phyloP scores from a whole-genome alignment of 2,888 invertebrate genomes.

The Drosophila hamatofila region DNA sequence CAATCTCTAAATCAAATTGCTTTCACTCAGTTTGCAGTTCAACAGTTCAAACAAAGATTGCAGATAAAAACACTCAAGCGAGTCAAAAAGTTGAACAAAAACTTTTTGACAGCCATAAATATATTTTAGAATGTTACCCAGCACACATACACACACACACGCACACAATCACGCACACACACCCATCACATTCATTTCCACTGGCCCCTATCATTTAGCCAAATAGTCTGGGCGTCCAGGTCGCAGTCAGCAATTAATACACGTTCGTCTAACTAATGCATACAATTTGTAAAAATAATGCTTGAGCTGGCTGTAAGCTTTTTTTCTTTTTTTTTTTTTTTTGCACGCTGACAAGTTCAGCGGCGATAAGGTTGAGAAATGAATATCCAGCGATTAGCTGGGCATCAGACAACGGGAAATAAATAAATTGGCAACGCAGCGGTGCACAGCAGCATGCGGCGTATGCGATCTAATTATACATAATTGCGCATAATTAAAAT shows the following conservation, averaged over 20 bases:
- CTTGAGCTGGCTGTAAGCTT: conserved; percentile 33
- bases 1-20: neutral
- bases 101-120: neutral
- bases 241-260: conserved; percentile 38
- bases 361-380: conserved; percentile 54
- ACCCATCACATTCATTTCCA: neutral
- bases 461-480: conserved; percentile 66
- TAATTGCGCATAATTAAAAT: conserved; percentile 75
- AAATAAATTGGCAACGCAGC: conserved; percentile 56
- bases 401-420: conserved; percentile 35
- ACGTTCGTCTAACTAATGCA: conserved; percentile 49
- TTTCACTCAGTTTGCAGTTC: neutral
- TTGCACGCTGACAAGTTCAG: conserved; percentile 37
- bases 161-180: neutral
- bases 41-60: conserved; percentile 2
- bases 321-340: neutral
- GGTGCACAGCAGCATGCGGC: conserved; percentile 57
- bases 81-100: neutral
- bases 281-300: conserved; percentile 50
- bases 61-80: conserved; percentile 1
- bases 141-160: conserved; percentile 7
- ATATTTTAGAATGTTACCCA: conserved; percentile 14
- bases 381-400: conserved; percentile 40
- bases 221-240: conserved; percentile 7
- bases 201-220: conserved; percentile 9